Evolutionary conservation across 2,888 invertebrate genomes (phyloP), one percentile per base, ranked within the genome.

Genomic region (Tolmerus cingulatus): DNA sequence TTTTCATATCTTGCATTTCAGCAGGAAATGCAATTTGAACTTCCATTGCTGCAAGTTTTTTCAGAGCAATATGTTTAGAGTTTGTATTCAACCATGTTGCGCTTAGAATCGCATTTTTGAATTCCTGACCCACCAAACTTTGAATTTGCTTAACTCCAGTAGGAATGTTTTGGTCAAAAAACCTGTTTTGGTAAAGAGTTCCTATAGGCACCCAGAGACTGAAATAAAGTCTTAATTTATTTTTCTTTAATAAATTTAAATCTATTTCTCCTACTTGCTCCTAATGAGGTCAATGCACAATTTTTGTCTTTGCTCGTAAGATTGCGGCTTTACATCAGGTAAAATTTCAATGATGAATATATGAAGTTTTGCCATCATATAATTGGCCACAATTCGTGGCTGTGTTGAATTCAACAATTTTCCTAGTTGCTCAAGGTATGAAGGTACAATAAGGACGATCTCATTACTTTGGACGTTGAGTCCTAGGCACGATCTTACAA

Each of bases 351-450:
- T 37, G 14, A 74, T 16, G 16, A 85, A 85, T n/a, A 46, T 9
- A 14, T 85, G 74, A 74, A 85, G 40, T 74, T 85, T 85, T 27
- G 85, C 85, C 74, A 85, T 74, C 74, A 85, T 85, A 34, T 85
- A 85, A 74, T 85, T 85, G 27, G 85, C 85, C 8, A 85, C 74
- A 30, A 85, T 74, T 1, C 85, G 85, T 0, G 27, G 14, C 27
- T 74, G 37, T 2, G 85, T 74, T 14, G 74, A 43, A 16, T 85
- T 34, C 27, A 85, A 37, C 16, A 85, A 46, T 5, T n/a, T 2
- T 9, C 27, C 46, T 1, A 85, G 16, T 16, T 27, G 5, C 7
- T 85, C 30, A 27, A 85, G 12, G 34, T 74, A 85, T n/a, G 74
- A 27, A 9, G 85, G 85, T n/a, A 74, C 74, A 9, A 85, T 46